Evolutionary conservation across 1,140 invertebrate species (phyloP), one percentile per base, ranked within the genome.

Genomic region (Streblospio benedicti): DNA sequence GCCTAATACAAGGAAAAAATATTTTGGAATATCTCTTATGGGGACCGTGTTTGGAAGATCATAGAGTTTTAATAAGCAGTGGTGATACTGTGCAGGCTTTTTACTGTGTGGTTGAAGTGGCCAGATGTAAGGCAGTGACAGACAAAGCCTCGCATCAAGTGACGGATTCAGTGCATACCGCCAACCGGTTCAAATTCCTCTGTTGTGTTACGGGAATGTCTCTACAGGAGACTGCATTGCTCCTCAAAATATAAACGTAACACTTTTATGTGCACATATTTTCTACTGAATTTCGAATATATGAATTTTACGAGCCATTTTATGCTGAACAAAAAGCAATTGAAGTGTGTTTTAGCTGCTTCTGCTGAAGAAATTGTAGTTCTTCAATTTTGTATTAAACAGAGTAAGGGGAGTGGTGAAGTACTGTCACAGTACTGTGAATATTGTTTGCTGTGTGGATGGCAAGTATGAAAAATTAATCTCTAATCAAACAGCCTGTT

Each of bases 21-120:
- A 56, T 56, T 25, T 20, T 56, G 6, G 28, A 56, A 9, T 56
- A 38, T 38, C 4, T 56, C 20, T 38, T 56, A 23, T 56, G 54
- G 54, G 54, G 54, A 6, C 54, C 54, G 32, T 3, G 27, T 6
- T 31, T 41, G 14, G 54, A 56, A 16, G 54, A 56, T 23, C 23
- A 41, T 2, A 41, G 25, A 20, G 38, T 56, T 14, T 25, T 56
- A 5, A 18, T 35, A 23, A 20, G 23, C 28, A 38, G 32, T 4
- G 54, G 43, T 14, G 25, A 56, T 9, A 47, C 20, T n/a, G 35
- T 41, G 35, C 54, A 56, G 32, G 38, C 54, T 23, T 56, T 56
- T 41, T 23, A 56, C 30, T 20, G 35, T n/a, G 35, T 31, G 54
- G 6, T 56, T 2, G 28, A 56, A 9, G 32, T 56, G 1, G 45